Evolutionary conservation across 2,113 vertebrate species (phyloP), one percentile per base, ranked within the genome.

Genomic region (Lamprotornis superbus): DNA sequence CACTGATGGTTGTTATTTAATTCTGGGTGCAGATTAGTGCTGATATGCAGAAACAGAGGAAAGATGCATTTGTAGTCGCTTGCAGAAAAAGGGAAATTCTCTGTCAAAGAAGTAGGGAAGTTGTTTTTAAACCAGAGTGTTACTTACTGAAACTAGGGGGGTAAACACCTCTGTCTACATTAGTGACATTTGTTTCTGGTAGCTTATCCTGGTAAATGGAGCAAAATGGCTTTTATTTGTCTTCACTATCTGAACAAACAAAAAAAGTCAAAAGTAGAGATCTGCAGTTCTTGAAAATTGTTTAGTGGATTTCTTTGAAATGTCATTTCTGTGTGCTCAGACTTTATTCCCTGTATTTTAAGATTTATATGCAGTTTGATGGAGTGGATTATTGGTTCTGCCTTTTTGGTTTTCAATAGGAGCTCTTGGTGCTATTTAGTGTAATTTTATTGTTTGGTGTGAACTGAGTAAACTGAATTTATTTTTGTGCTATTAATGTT

Each of bases 121-220:
- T 53, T 57, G 55, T 56, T 77, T 69, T 22, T 68, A 71, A 70
- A 79, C 89, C 39, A 23, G 7, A 10, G 5, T 67, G 28, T 53
- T 87, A 31, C 19, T 46, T 50, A 30, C 8, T 19, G 17, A 56
- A 55, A 60, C 37, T 24, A 11, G 3, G 19, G 6, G 11, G 0
- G 1, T n/a, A 4, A 11, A 8, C 0, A 2, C 7, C 12, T 42
- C 5, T 53, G 6, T 77, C 12, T 59, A 0, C 8, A 2, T 71
- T 35, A 64, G 21, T 60, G 61, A 22, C 12, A 8, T 50, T 53
- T 65, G 14, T 69, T 81, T 83, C 8, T 85, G 37, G 11, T 39
- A 27, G 0, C 18, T 93, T 55, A 7, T 71, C 49, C 53, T 80
- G n/a, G 25, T 61, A 47, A 67, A 20, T 49, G 11, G 42, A 55